phyloP scores from a whole-genome alignment of 2,797 vertebrate species.

The Mastacembelus armatus region DNA sequence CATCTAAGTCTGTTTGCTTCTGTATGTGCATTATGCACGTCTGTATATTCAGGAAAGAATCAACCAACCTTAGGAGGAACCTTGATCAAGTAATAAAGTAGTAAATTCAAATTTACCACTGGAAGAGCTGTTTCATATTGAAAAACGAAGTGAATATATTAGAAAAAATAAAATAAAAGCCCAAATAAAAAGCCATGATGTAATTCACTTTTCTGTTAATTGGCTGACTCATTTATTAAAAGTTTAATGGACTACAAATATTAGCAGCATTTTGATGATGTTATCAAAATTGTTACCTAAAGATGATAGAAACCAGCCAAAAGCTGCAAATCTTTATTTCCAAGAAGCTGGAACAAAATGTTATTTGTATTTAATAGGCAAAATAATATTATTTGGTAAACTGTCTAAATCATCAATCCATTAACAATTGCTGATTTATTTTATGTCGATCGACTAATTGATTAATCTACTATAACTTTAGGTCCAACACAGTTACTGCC shows the following conservation, averaged over 20 bases:
- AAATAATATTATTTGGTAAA: no score
- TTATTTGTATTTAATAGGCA: neutral
- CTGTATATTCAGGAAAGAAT: neutral
- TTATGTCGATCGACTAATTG: no score
- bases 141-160: neutral
- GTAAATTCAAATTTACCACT: neutral
- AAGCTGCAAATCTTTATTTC: neutral
- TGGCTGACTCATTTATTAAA: neutral
- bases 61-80: neutral
- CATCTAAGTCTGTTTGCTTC: neutral
- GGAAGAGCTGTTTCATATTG: neutral
- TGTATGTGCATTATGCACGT: neutral
- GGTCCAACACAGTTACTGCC: neutral
- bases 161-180: no score
- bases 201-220: neutral
- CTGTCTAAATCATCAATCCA: no score
- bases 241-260: neutral
- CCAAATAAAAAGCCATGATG: no score
- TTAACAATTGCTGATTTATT: neutral
- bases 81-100: no score
- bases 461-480: neutral
- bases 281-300: neutral
- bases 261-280: neutral
- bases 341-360: neutral
- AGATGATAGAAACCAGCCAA: neutral